phyloP scores from a whole-genome alignment of 2,113 vertebrate species.

The Anas platyrhynchos region DNA sequence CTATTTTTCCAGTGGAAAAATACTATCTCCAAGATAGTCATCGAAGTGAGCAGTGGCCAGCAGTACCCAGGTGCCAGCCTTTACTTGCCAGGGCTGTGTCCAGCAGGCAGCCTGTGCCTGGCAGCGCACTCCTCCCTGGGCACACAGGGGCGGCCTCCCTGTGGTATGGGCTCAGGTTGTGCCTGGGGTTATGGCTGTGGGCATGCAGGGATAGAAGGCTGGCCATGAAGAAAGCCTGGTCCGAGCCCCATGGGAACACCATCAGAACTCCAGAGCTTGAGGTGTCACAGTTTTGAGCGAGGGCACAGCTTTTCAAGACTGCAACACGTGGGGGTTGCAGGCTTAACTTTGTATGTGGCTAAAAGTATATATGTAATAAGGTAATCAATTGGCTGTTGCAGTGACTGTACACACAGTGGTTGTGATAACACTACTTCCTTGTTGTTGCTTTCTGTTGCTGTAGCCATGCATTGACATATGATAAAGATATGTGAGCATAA shows the following conservation, averaged over 20 bases:
- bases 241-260: accelerated
- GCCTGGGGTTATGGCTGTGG: background rate
- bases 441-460: background rate
- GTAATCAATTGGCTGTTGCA: background rate
- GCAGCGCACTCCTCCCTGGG: accelerated
- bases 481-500: background rate
- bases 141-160: accelerated
- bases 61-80: background rate
- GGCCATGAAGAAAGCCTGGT: background rate
- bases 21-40: background rate
- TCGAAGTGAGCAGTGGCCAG: background rate
- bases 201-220: background rate
- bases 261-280: background rate
- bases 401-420: background rate
- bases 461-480: background rate
- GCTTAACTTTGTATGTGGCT: background rate
- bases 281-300: background rate
- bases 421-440: background rate
- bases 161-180: background rate
- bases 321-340: background rate
- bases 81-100: accelerated
- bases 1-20: conserved; percentile 22
- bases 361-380: background rate
- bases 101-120: background rate
- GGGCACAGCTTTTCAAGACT: background rate